Conservation (phyloP, 35 echinoderm and acorn worm genomes). For the Eucidaris tribuloides region DNA sequence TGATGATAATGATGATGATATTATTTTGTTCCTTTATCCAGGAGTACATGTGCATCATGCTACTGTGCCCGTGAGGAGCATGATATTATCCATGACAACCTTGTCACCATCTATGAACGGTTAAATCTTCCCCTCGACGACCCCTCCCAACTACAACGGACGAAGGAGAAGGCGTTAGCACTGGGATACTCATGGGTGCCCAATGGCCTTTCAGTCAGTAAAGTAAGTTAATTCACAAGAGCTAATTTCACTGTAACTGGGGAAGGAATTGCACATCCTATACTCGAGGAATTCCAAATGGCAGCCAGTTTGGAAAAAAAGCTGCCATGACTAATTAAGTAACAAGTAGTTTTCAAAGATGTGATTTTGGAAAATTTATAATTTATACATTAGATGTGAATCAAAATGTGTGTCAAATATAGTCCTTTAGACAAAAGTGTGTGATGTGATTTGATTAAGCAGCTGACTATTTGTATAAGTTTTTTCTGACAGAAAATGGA, state of each 20-base stretch:
- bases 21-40: constrained; percentile 27
- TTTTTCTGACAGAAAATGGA: no score
- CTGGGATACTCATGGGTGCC: constrained; percentile 96
- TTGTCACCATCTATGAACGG: constrained; percentile 84
- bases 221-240: constrained; percentile 40
- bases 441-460: no score
- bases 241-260: not conserved
- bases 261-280: no score
- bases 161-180: constrained; percentile 79
- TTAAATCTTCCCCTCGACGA: constrained; percentile 62
- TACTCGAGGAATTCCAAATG: no score
- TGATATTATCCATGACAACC: constrained; percentile 97
- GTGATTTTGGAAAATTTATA: no score
- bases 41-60: constrained; percentile 83
- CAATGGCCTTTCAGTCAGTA: constrained; percentile 79
- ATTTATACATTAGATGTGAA: no score
- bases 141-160: constrained; percentile 51
- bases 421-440: no score
- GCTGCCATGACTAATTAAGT: no score
- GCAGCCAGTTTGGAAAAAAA: no score
- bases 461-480: no score
- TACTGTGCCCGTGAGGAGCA: constrained; percentile 84
- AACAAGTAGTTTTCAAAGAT: no score
- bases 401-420: no score
- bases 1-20: not conserved